Evolutionary conservation across 1,140 invertebrate genomes (phyloP).

Genomic region (Anastatus disparis): DNA sequence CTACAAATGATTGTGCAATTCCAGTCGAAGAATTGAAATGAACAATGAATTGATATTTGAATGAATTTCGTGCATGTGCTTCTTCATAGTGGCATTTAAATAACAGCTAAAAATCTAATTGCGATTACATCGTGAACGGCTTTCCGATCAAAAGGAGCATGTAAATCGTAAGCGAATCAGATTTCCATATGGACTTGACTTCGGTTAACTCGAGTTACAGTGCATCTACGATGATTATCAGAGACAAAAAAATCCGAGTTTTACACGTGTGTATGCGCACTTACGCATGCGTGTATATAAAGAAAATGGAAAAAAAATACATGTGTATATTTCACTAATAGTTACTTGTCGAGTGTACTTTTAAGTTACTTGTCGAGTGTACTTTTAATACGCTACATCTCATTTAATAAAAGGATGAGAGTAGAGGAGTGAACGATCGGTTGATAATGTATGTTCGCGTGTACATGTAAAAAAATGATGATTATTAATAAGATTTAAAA

Average conservation of each 20-base stretch:
- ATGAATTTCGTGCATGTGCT: conserved; percentile 1
- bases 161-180: conserved; percentile 7
- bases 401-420: conserved; percentile 32
- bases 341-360: conserved; percentile 41
- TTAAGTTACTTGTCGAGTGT: conserved; percentile 41
- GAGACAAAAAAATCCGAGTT: conserved; percentile 1
- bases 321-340: conserved; percentile 41
- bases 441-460: conserved; percentile 39
- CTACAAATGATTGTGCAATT: conserved; percentile 63
- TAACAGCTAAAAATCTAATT: not conserved
- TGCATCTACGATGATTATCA: conserved; percentile 17
- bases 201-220: not conserved
- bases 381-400: conserved; percentile 40
- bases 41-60: not conserved
- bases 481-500: conserved; percentile 36
- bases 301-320: conserved; percentile 25
- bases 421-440: conserved; percentile 23
- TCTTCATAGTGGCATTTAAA: conserved; percentile 19
- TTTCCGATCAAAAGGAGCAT: not conserved
- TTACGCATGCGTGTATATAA: conserved; percentile 32
- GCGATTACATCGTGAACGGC: not conserved
- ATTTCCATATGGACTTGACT: not conserved
- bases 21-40: conserved; percentile 46
- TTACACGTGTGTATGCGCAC: conserved; percentile 30
- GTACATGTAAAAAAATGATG: conserved; percentile 41